These are phyloP conservation scores for Lasioglossum baleicum DNA, from an alignment of 1,140 invertebrate species.

Conservation along the genomic window DNA sequence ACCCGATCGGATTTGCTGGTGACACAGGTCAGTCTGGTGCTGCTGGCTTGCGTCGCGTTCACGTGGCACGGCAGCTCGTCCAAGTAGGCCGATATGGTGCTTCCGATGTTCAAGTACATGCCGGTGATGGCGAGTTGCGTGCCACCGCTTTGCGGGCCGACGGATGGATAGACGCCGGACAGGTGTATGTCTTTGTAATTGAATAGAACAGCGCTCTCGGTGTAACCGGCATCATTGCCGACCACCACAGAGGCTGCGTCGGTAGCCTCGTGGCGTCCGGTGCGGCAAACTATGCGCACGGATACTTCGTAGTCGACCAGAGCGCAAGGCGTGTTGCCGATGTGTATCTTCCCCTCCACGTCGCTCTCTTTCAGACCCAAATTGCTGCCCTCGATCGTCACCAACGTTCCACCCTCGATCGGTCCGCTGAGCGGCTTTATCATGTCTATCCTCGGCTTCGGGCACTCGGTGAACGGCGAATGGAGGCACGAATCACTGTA, in stretches of 20 bases:
- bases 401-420: conserved; percentile 95
- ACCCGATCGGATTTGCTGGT: conserved; percentile 86
- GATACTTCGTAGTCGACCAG: conserved; percentile 95
- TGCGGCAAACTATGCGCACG: conserved; percentile 93
- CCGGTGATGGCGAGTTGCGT: conserved; percentile 95
- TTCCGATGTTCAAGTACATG: conserved; percentile 95
- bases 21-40: conserved; percentile 91
- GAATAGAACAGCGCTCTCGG: conserved; percentile 92
- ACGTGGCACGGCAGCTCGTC: conserved; percentile 94
- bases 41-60: conserved; percentile 93
- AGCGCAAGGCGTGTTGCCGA: conserved; percentile 93
- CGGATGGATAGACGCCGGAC: conserved; percentile 88
- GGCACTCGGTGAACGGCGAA: conserved; percentile 89
- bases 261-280: conserved; percentile 88
- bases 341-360: conserved; percentile 93
- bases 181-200: conserved; percentile 93
- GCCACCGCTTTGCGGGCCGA: conserved; percentile 96
- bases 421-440: conserved; percentile 97
- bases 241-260: conserved; percentile 91
- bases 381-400: conserved; percentile 98
- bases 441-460: conserved; percentile 95
- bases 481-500: conserved; percentile 90
- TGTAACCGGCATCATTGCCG: conserved; percentile 93
- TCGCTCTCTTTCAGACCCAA: conserved; percentile 94
- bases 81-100: conserved; percentile 90